These are phyloP conservation scores for Thalassarche chlororhynchos DNA, from an alignment of 2,113 vertebrate species.

Conservation along the genomic window DNA sequence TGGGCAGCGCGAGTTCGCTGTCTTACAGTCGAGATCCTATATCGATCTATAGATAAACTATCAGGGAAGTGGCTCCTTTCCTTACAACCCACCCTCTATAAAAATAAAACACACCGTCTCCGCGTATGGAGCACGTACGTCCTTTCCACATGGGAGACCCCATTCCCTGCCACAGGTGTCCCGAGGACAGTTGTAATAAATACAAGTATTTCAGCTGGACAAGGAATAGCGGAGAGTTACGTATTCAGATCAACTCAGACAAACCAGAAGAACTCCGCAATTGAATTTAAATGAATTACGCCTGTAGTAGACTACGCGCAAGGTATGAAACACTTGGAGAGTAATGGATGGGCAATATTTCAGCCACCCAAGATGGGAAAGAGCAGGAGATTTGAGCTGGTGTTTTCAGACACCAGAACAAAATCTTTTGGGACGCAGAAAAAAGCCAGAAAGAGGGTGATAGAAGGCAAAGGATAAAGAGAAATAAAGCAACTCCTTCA, in stretches of 20 bases:
- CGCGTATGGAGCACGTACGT: not conserved
- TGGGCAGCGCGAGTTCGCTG: not conserved
- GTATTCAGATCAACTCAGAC: not conserved
- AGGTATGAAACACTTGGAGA: not conserved
- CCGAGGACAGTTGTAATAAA: not conserved
- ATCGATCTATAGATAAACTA: not conserved
- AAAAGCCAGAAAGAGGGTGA: not conserved
- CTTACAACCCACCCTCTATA: not conserved
- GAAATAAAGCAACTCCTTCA: not conserved
- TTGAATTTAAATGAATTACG: not conserved
- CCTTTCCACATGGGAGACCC: not conserved
- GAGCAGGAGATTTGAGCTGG: not conserved
- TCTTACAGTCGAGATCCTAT: not conserved
- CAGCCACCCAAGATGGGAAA: not conserved
- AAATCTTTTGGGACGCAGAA: not conserved
- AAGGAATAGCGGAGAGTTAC: not conserved
- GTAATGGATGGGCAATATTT: not conserved
- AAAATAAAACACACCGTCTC: not conserved
- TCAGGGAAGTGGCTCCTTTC: not conserved
- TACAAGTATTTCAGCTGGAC: not conserved
- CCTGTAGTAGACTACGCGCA: not conserved
- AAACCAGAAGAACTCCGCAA: not conserved
- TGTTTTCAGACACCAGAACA: not conserved
- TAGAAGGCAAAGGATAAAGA: not conserved
- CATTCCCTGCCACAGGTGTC: not conserved